phyloP scores from a whole-genome alignment of 1,140 invertebrate species.

The Solenopsis invicta region DNA sequence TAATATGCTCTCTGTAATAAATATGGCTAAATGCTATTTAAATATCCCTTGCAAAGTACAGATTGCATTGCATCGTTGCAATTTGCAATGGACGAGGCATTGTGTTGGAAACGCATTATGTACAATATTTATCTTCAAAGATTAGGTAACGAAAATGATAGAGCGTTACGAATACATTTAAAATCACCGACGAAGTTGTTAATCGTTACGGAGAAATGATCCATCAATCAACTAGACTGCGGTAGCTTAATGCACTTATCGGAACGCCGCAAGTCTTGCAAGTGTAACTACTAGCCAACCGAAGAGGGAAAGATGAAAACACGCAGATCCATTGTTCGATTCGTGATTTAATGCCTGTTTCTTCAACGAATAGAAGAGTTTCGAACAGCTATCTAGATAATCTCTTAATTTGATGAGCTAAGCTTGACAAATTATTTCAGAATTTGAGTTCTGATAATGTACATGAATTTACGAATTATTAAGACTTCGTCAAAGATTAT shows the following conservation, averaged over 20 bases:
- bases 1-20: constrained; percentile 8
- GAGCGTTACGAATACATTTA: constrained; percentile 9
- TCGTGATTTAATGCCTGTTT: not conserved
- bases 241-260: constrained; percentile 58
- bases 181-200: constrained; percentile 15
- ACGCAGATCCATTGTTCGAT: constrained; percentile 16
- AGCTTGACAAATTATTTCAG: not conserved
- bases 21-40: constrained; percentile 13
- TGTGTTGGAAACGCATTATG: constrained; percentile 23
- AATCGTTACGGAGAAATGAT: constrained; percentile 32
- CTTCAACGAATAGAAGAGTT: not conserved
- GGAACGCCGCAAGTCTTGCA: constrained; percentile 25
- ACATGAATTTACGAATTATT: constrained; percentile 13
- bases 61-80: not conserved
- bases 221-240: constrained; percentile 48
- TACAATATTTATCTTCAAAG: not conserved
- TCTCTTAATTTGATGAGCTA: constrained; percentile 5
- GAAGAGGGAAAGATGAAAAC: constrained; percentile 19
- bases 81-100: constrained; percentile 16
- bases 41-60: not conserved
- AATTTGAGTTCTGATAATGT: constrained; percentile 1
- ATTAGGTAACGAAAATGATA: constrained; percentile 31
- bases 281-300: constrained; percentile 31
- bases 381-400: not conserved
- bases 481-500: constrained; percentile 8